These are phyloP conservation scores for Drosophila buzzatii DNA, from an alignment of 2,888 invertebrate species.

Conservation along the genomic window DNA sequence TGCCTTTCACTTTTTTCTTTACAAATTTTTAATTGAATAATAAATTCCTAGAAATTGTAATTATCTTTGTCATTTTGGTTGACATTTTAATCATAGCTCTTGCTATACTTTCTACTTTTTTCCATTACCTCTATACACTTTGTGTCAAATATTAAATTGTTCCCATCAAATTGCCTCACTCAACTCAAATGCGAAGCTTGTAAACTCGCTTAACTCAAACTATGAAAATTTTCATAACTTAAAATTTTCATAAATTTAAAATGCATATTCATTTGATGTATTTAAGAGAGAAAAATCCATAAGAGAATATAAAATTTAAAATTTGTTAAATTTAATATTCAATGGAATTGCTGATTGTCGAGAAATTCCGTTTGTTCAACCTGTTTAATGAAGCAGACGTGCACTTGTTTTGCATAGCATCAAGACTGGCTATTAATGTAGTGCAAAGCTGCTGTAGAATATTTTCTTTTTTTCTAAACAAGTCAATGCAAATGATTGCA, in stretches of 20 bases:
- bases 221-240: too few relatives aligned
- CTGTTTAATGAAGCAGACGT: slow-evolving; percentile 23
- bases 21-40: background rate
- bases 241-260: too few relatives aligned
- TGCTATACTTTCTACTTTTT: too few relatives aligned
- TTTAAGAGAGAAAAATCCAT: background rate
- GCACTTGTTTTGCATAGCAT: background rate
- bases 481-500: slow-evolving; percentile 80
- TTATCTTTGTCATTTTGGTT: background rate
- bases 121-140: background rate
- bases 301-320: background rate
- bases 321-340: background rate
- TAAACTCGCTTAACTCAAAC: background rate
- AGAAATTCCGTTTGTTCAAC: background rate
- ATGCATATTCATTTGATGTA: too few relatives aligned
- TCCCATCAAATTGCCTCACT: background rate
- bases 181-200: background rate
- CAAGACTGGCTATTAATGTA: slow-evolving; percentile 17
- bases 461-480: slow-evolving; percentile 13
- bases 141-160: background rate
- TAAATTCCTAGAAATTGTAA: background rate
- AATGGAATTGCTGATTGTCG: background rate
- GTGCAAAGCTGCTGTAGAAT: slow-evolving; percentile 5
- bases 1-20: background rate
- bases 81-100: too few relatives aligned